Conservation (phyloP, 2,113 vertebrate genomes). For the Solea solea region DNA sequence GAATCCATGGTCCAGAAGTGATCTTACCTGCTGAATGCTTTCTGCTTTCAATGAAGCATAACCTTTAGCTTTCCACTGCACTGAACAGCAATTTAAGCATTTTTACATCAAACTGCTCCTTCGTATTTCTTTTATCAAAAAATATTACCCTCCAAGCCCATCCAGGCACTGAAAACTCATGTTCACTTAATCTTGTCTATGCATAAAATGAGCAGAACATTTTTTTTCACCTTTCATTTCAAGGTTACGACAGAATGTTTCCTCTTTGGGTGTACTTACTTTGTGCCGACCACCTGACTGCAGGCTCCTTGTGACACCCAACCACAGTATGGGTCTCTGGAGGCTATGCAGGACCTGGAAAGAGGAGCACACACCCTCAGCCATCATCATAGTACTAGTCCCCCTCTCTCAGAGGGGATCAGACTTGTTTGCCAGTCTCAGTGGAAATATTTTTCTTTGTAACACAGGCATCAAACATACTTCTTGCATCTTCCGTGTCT, state of each 20-base stretch:
- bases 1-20: not conserved
- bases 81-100: not conserved
- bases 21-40: not conserved
- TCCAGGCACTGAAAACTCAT: not conserved
- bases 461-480: conserved; percentile 69
- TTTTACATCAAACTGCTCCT: not conserved
- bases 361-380: conserved; percentile 30
- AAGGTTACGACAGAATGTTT: not conserved
- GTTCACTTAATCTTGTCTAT: not conserved
- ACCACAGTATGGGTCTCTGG: conserved; percentile 97
- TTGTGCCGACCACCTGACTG: conserved; percentile 84
- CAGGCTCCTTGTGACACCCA: conserved; percentile 93
- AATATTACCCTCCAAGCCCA: not conserved
- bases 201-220: not conserved
- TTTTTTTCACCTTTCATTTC: not conserved
- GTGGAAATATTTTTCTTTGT: not conserved
- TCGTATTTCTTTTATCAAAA: not conserved
- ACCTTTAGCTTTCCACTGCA: not conserved
- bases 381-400: not conserved
- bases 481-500: conserved; percentile 94
- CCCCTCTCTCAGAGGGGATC: not conserved
- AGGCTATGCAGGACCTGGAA: conserved; percentile 93
- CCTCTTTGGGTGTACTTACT: conserved; percentile 81
- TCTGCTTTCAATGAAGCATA: not conserved
- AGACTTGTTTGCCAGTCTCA: not conserved